Conservation (phyloP, 2,888 invertebrate genomes). For the Caenorhabditis doughertyi region DNA sequence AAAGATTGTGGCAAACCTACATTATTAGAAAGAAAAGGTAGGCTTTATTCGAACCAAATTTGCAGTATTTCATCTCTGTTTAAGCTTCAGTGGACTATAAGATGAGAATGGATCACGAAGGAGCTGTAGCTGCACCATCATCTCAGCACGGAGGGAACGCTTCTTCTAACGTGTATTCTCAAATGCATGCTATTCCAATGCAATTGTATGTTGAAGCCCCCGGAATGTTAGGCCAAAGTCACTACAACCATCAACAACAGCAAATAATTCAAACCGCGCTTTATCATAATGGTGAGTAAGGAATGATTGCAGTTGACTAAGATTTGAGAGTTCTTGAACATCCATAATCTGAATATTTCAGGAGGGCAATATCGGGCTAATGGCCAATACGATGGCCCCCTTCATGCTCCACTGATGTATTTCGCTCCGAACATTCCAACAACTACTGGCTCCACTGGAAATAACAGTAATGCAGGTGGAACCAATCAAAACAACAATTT, state of each 20-base stretch:
- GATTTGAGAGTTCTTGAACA: too few relatives aligned
- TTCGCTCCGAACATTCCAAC: not conserved
- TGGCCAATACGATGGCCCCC: not conserved
- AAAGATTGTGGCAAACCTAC: conserved; percentile 57
- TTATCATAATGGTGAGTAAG: conserved; percentile 1
- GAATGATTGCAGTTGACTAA: too few relatives aligned
- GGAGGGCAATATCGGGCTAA: conserved; percentile 9
- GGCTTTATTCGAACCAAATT: not conserved
- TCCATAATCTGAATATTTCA: too few relatives aligned
- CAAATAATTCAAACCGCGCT: conserved; percentile 25
- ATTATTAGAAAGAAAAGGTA: conserved; percentile 45
- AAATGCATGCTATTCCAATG: not conserved
- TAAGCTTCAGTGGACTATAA: conserved; percentile 38
- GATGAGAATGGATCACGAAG: conserved; percentile 32
- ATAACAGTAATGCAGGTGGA: conserved; percentile 6
- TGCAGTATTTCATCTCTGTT: not conserved
- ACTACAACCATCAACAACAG: conserved; percentile 43
- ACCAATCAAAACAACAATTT: conserved; percentile 13
- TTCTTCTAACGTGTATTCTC: not conserved
- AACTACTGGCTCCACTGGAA: not conserved
- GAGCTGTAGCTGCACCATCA: not conserved
- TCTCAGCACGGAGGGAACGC: not conserved
- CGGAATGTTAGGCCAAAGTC: not conserved
- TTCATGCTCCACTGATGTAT: not conserved
- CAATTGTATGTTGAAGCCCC: not conserved